Base-by-base conservation (phyloP, 2,113 vertebrate genomes). In the Anguilla japonica region DNA sequence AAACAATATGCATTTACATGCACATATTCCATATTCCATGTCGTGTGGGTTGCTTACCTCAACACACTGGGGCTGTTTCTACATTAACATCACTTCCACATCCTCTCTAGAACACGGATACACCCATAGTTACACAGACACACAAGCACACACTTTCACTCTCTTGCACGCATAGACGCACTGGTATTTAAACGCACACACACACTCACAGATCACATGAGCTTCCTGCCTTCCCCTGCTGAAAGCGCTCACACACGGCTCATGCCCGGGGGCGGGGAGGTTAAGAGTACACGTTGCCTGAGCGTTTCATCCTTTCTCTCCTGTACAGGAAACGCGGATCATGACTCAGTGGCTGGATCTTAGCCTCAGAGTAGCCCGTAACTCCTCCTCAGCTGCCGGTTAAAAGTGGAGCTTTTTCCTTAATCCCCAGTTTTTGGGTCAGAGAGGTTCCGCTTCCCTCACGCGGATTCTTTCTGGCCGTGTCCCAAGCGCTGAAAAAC, bases 391-490 rank as follows among this genome's bases (percentile, higher is more conserved):
- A 75, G 26, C 67, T 75, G 26, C 13, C 22, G n/a, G 63, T 26
- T 3, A 71, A n/a, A n/a, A n/a, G 71, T 34, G 29, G 29, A 75
- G 26, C 71, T 75, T 75, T 75, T 34, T 75, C 60, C 71, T 75
- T 75, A 75, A 75, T 75, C 71, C 63, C 22, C 26, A n/a, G 9
- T 75, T 75, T 75, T 75, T 75, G 71, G 71, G 71, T 75, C 71
- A 34, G 4, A 34, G 13, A 34, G n/a, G 26, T 75, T 75, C 11
- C 34, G 71, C 71, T 29, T 13, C 22, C n/a, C 22, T 67, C 60
- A 0, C 2, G 18, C 20, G 60, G 60, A 67, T 67, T 67, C 60
- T 67, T 4, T 26, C 71, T 13, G 9, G 13, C 71, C 9, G 3
- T 1, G 34, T 26, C 71, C 60, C 22, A 67, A 67, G 20, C 9